Percentiles rank a stretch among this genome's conserved stretches.
phyloP scores from a whole-genome alignment of 2,888 invertebrate species.

The Loripinus fragilis region DNA sequence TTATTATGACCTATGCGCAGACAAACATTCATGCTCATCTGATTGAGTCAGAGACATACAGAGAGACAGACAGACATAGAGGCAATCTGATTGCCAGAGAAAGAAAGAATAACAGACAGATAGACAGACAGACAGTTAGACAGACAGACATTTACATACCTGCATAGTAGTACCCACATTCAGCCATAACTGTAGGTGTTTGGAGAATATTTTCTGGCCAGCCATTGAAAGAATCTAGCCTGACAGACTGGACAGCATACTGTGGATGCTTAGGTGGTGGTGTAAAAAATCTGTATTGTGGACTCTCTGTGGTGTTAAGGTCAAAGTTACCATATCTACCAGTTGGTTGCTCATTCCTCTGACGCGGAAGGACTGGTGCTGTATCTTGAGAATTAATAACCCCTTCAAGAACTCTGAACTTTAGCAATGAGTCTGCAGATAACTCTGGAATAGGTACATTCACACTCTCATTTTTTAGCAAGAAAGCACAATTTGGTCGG shows the following conservation, averaged over 20 bases:
- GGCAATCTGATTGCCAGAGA: no score
- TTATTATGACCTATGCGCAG: no score
- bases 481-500: constrained; percentile 45
- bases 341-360: neutral
- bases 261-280: constrained; percentile 61
- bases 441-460: constrained; percentile 32
- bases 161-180: constrained; percentile 95
- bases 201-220: constrained; percentile 93
- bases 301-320: neutral
- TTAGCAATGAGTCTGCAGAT: no score
- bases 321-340: neutral
- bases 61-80: no score
- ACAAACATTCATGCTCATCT: no score
- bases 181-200: constrained; percentile 90
- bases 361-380: neutral
- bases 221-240: constrained; percentile 54
- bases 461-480: constrained; percentile 35
- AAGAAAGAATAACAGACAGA: no score
- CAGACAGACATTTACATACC: constrained; percentile 84
- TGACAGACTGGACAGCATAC: constrained; percentile 46
- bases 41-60: no score
- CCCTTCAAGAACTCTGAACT: neutral
- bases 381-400: neutral
- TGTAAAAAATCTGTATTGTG: constrained; percentile 14
- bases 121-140: no score